Conservation (phyloP, 35 echinoderm and acorn worm species). For the Patiria miniata region DNA sequence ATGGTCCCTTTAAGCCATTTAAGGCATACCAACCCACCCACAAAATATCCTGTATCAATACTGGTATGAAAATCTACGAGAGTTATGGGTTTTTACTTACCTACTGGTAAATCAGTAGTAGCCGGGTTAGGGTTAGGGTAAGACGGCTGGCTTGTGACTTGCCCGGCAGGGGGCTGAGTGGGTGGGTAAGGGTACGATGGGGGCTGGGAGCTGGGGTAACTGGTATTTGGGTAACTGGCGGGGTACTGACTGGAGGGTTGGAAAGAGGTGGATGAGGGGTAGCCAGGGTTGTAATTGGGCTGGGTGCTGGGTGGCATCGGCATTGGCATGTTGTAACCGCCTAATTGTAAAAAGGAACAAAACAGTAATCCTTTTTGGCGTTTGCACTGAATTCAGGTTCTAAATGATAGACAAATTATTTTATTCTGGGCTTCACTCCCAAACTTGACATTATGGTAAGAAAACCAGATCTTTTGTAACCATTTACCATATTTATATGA, state of each 20-base stretch:
- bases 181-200: constrained; percentile 14
- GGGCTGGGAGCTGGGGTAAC: constrained; percentile 37
- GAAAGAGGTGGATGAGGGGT: constrained; percentile 54
- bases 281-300: constrained; percentile 19
- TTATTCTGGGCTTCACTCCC: too few species aligned
- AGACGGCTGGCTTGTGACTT: neutral
- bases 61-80: too few species aligned
- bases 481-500: too few species aligned
- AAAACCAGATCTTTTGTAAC: too few species aligned
- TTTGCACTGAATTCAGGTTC: too few species aligned
- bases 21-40: too few species aligned
- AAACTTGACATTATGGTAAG: too few species aligned
- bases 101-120: neutral
- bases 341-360: neutral
- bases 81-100: neutral
- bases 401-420: too few species aligned
- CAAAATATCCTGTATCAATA: too few species aligned
- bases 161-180: constrained; percentile 22
- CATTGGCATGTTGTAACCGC: constrained; percentile 67
- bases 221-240: constrained; percentile 19
- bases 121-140: constrained; percentile 2
- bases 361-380: neutral
- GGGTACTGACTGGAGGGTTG: constrained; percentile 24
- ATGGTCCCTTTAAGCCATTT: too few species aligned
- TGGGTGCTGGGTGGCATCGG: constrained; percentile 60